These are phyloP conservation scores for Drosophila kikkawai DNA, from an alignment of 1,140 invertebrate species.

Conservation along the genomic window DNA sequence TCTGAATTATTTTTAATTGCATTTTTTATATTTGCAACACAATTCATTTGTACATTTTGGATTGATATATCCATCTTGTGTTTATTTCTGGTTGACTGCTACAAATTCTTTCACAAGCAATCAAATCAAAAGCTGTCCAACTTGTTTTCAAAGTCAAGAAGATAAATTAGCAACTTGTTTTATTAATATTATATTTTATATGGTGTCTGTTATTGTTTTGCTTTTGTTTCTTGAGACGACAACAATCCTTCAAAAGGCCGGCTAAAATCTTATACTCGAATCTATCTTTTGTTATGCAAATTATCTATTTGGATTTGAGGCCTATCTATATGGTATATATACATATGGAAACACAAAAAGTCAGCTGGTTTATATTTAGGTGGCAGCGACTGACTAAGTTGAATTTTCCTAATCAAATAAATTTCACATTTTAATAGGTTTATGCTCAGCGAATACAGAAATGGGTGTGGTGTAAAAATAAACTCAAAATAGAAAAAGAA, in stretches of 20 bases:
- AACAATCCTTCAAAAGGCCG: constrained; percentile 55
- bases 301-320: constrained; percentile 12
- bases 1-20: constrained; percentile 10
- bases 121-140: constrained; percentile 60
- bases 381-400: constrained; percentile 2
- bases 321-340: constrained; percentile 20
- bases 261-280: constrained; percentile 18
- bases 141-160: constrained; percentile 53
- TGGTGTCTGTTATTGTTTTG: constrained; percentile 16
- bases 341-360: constrained; percentile 5
- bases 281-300: constrained; percentile 46
- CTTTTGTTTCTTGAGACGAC: constrained; percentile 19
- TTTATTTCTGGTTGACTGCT: constrained; percentile 5
- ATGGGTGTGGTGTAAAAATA: constrained; percentile 46
- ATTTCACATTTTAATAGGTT: constrained; percentile 44
- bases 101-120: constrained; percentile 45
- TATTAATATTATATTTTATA: constrained; percentile 39
- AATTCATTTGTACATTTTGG: constrained; percentile 15
- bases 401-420: constrained; percentile 43
- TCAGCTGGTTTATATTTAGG: constrained; percentile 29
- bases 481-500: constrained; percentile 4
- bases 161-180: constrained; percentile 74
- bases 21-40: neutral
- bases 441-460: constrained; percentile 13
- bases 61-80: constrained; percentile 14